A percentile compares a stretch with the other conserved stretches of the same genome.
These are phyloP conservation scores for Cecidostiba fungosa DNA, from an alignment of 2,888 invertebrate species.

Conservation along the genomic window DNA sequence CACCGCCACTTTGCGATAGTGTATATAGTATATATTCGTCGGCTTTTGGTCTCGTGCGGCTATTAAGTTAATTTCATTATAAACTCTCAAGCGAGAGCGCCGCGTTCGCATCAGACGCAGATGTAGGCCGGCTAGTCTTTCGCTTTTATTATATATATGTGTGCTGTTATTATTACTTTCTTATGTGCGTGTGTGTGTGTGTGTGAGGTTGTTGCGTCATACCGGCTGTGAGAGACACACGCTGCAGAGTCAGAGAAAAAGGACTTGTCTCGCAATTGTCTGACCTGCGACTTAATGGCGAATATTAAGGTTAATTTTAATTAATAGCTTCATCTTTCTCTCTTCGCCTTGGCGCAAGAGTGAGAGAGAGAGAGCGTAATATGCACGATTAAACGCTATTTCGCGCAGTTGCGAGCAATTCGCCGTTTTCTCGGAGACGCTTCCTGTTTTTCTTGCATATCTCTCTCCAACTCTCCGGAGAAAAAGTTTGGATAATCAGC, in stretches of 20 bases:
- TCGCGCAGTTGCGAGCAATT: background rate
- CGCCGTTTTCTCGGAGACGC: background rate
- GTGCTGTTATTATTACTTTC: background rate
- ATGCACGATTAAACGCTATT: constrained; percentile 37
- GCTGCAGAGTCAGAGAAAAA: background rate
- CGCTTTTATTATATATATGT: background rate
- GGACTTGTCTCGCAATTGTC: constrained; percentile 49
- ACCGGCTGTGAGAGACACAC: background rate
- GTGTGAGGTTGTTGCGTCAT: background rate
- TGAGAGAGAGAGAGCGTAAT: background rate
- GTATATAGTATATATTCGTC: background rate
- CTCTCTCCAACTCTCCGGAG: background rate
- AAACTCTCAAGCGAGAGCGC: background rate
- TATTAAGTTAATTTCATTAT: constrained; percentile 33
- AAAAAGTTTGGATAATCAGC: constrained; percentile 36
- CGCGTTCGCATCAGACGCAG: constrained; percentile 8
- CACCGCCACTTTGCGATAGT: background rate
- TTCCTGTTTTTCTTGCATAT: background rate
- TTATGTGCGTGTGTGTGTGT: background rate
- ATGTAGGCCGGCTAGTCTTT: constrained; percentile 8
- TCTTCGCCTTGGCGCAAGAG: background rate
- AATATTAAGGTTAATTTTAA: constrained; percentile 52
- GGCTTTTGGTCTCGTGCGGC: background rate
- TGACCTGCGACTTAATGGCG: constrained; percentile 17
- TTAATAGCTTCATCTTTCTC: constrained; percentile 9